These are phyloP conservation scores for Salvator merianae DNA, from an alignment of 2,113 vertebrate species.

Conservation along the genomic window DNA sequence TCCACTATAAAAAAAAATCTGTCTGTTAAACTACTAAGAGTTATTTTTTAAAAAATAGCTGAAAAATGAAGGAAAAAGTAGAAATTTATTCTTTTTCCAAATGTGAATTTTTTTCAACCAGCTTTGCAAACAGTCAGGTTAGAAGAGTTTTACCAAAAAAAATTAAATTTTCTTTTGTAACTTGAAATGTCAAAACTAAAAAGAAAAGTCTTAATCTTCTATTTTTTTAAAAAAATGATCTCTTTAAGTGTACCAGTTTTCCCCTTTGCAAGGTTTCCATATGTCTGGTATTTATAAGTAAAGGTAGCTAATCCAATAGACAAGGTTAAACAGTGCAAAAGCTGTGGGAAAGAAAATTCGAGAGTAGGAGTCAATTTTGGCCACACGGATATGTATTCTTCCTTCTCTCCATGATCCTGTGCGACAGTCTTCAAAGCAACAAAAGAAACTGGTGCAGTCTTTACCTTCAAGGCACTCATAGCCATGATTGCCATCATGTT, in stretches of 20 bases:
- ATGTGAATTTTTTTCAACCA: constrained; percentile 8
- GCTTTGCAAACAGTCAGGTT: constrained; percentile 48
- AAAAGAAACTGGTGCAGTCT: constrained; percentile 94
- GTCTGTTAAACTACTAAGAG: constrained; percentile 23
- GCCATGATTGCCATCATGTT: constrained; percentile 81
- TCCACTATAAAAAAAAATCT: constrained; percentile 22
- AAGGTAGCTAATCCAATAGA: constrained; percentile 96
- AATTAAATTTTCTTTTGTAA: constrained; percentile 29
- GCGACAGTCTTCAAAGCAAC: constrained; percentile 95
- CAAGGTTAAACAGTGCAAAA: constrained; percentile 93
- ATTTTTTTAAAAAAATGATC: constrained; percentile 6
- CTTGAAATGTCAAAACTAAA: constrained; percentile 35
- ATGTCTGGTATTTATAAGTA: constrained; percentile 81
- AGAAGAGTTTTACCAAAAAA: constrained; percentile 31
- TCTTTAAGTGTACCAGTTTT: constrained; percentile 8
- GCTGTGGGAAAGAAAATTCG: constrained; percentile 96
- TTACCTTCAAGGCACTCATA: constrained; percentile 96
- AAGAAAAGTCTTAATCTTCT: constrained; percentile 33
- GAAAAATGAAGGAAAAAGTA: not conserved
- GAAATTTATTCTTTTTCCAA: constrained; percentile 21
- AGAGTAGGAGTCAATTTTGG: constrained; percentile 95
- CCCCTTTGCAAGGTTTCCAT: constrained; percentile 53
- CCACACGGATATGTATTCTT: constrained; percentile 92
- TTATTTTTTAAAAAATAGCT: constrained; percentile 1
- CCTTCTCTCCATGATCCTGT: constrained; percentile 93